Percentiles rank a stretch among this genome's conserved stretches.
Evolutionary conservation across 2,797 vertebrate species (phyloP).

Genomic region (Parotocinclus haroldoi): DNA sequence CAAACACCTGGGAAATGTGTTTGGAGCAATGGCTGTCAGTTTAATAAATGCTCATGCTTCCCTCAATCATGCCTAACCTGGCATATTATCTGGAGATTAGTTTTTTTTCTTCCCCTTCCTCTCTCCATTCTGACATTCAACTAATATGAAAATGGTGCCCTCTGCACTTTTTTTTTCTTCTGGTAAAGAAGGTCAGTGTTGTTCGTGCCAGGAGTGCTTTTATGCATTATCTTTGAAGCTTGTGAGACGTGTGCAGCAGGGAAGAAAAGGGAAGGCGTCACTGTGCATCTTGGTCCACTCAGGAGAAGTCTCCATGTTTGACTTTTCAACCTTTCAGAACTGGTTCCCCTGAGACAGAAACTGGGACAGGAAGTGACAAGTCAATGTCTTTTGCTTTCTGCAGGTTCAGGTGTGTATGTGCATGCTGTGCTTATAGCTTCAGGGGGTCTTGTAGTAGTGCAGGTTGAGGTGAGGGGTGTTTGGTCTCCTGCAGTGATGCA

Average conservation of each 20-base stretch:
- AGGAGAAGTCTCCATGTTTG: not conserved
- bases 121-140: conserved; percentile 20
- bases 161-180: conserved; percentile 9
- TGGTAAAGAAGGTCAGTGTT: conserved; percentile 12
- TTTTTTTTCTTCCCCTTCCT: conserved; percentile 11
- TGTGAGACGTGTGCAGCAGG: conserved; percentile 16
- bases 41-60: conserved; percentile 24
- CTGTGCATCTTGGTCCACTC: conserved; percentile 13
- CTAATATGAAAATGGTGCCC: conserved; percentile 16
- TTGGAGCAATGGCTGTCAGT: too few relatives aligned
- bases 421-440: conserved; percentile 10
- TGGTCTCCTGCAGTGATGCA: conserved; percentile 33
- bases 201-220: conserved; percentile 13
- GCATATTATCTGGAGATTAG: conserved; percentile 1
- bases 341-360: conserved; percentile 22
- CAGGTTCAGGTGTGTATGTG: conserved; percentile 15
- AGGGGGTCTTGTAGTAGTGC: conserved; percentile 28
- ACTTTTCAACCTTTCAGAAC: conserved; percentile 21
- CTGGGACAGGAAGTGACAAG: conserved; percentile 21
- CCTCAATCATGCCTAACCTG: conserved; percentile 10
- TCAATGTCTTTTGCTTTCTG: conserved; percentile 10
- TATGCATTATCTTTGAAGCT: conserved; percentile 22
- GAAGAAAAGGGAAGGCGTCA: conserved; percentile 20
- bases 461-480: conserved; percentile 28
- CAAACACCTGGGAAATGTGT: too few relatives aligned